Evolutionary conservation across 2,113 vertebrate genomes (phyloP).

Genomic region (Dasyprocta punctata): DNA sequence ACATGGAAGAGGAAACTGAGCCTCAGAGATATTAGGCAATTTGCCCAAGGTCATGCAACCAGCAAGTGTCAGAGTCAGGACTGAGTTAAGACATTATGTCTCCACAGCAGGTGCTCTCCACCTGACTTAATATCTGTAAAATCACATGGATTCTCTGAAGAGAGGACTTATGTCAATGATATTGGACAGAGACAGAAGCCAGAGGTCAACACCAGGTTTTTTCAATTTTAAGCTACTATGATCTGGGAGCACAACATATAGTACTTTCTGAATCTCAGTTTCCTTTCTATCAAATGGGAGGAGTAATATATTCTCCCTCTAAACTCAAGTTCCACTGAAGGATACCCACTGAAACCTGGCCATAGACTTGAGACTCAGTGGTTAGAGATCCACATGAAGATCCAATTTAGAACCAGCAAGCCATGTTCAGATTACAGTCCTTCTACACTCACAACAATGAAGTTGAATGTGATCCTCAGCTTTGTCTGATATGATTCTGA

Average conservation of each 20-base stretch:
- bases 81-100: not conserved
- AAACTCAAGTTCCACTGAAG: not conserved
- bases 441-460: not conserved
- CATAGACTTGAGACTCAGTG: not conserved
- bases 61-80: not conserved
- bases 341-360: not conserved
- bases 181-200: not conserved
- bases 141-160: not conserved
- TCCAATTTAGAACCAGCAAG: not conserved
- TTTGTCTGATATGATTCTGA: not conserved
- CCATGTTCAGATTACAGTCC: not conserved
- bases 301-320: not conserved
- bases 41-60: slow-evolving; percentile 56
- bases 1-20: slow-evolving; percentile 64
- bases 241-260: not conserved
- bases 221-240: not conserved
- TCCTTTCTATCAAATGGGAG: not conserved
- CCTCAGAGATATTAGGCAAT: slow-evolving; percentile 34
- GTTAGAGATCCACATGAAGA: not conserved
- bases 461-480: not conserved
- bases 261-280: not conserved
- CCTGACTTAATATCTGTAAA: not conserved
- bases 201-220: not conserved
- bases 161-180: not conserved
- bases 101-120: not conserved